A percentile compares a stretch with the other conserved stretches of the same genome.
These are phyloP conservation scores for Nomada fabriciana DNA, from an alignment of 2,888 invertebrate species.

Conservation along the genomic window DNA sequence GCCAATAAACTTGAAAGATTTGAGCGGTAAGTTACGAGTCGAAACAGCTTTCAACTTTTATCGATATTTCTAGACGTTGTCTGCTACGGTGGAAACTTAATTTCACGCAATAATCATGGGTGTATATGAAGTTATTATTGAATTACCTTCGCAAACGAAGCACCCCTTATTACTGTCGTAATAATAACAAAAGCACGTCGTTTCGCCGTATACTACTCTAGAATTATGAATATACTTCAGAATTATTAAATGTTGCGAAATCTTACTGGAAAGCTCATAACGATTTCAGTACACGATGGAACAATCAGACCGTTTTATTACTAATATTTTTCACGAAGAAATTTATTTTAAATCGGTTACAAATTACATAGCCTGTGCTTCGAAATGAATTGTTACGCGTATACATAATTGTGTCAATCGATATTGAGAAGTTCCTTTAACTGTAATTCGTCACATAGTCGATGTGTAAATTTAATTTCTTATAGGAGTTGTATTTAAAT, in stretches of 20 bases:
- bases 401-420: too few relatives aligned
- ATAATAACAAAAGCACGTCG: slow-evolving; percentile 3
- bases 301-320: background rate
- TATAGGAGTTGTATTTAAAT: background rate
- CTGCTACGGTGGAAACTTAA: background rate
- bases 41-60: slow-evolving; percentile 37
- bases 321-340: background rate
- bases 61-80: slow-evolving; percentile 14
- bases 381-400: too few relatives aligned
- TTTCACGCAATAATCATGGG: slow-evolving; percentile 2
- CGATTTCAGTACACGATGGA: background rate
- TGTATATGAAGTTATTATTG: background rate
- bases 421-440: background rate
- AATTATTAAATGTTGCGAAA: slow-evolving; percentile 4
- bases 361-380: background rate
- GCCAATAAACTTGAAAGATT: slow-evolving; percentile 69
- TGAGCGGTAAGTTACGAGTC: slow-evolving; percentile 28
- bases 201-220: background rate
- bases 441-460: too few relatives aligned
- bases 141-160: background rate
- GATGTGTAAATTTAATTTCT: too few relatives aligned
- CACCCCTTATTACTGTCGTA: slow-evolving; percentile 25
- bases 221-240: background rate
- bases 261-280: background rate
- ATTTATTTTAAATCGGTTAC: background rate